Evolutionary conservation across 2,113 vertebrate species (phyloP), one percentile per base, ranked within the genome.

Genomic region (Daboia siamensis): DNA sequence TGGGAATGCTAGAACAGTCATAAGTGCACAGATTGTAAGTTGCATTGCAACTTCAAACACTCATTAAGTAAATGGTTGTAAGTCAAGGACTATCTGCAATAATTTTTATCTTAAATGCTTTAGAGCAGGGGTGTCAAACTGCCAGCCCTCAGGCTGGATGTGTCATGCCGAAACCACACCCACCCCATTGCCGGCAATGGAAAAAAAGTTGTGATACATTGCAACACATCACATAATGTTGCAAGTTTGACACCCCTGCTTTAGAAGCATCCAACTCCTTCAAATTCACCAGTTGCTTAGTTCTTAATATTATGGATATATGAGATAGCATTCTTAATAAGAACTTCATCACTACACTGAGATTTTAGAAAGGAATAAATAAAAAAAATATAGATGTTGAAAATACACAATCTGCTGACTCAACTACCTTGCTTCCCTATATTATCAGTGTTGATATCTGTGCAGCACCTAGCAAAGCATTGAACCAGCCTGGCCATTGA

Each of bases 391-490:
- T 74, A 15, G n/a, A 33, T 6, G 4, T 86, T 51, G 24, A 86
- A 48, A 51, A 51, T 51, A 5, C 12, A 29, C 17, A 51, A 86
- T 51, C 46, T 13, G 39, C 85, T 86, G 46, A 51, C 9, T 51
- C 85, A 86, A 29, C 46, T 51, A 86, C 23, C 5, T 86, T 51
- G 26, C 85, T 86, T 86, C 11, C 11, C 23, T 86, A 12, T 26
- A 21, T 1, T 9, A 52, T 44, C 24, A 54, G 33, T 56, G 13
- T 17, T 13, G 13, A 24, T 26, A 13, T 55, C 12, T 0, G 46
- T 7, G 0, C 6, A 29, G 33, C 20, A 0, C 0, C 39, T 29
- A 51, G 44, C 8, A 0, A 0, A 0, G 23, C 85, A 84, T 51
- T 51, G 24, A 11, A 17, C 21, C 29, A 15, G 10, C 44, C 24